Percentiles rank a stretch among this genome's conserved stretches.
Conservation (phyloP, 2,888 invertebrate genomes). For the Clitarchus hookeri region DNA sequence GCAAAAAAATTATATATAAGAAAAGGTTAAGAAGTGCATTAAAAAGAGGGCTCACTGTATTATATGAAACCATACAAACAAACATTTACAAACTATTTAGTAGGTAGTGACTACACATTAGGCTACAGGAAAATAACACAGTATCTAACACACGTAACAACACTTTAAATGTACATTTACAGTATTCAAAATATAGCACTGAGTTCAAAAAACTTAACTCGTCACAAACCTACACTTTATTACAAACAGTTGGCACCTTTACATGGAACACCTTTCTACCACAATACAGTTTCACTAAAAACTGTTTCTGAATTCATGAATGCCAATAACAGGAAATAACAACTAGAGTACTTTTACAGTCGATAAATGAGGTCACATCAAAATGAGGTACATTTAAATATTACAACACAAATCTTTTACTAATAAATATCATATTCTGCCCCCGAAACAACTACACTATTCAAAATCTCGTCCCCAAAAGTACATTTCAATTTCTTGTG, state of each 20-base stretch:
- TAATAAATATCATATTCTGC: too few species aligned
- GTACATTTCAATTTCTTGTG: background rate
- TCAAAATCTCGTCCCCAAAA: background rate
- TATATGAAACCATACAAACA: background rate
- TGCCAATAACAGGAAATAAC: background rate
- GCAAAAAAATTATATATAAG: too few species aligned
- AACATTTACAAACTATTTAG: background rate
- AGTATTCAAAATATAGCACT: background rate
- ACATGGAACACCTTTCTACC: background rate
- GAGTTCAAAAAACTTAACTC: background rate
- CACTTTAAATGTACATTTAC: background rate
- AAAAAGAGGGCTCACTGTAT: background rate
- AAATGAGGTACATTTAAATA: too few species aligned
- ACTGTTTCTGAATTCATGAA: background rate
- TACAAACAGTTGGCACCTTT: background rate
- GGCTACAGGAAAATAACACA: background rate
- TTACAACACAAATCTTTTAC: too few species aligned
- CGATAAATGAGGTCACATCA: background rate
- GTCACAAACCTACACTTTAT: background rate
- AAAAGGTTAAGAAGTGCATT: background rate
- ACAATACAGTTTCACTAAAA: background rate
- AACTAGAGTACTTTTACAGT: background rate
- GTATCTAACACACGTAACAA: background rate
- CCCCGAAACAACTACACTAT: background rate
- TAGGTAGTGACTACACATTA: background rate